Base-by-base conservation (phyloP, 2,797 vertebrate species). In the Rhabdomys pumilio region DNA sequence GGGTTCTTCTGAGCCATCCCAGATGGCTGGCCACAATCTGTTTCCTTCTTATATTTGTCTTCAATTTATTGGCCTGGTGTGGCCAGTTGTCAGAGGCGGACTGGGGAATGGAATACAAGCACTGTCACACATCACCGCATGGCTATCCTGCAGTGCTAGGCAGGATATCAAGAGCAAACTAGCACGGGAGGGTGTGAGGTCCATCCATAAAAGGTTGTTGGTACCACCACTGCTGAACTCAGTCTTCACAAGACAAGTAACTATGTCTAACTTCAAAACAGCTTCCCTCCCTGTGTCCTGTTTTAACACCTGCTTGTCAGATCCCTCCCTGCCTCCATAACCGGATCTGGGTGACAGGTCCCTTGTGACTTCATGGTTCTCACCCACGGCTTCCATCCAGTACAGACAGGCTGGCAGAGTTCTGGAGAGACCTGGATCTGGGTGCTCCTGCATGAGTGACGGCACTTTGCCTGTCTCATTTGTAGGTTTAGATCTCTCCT, bases 21-120 rank as follows among this genome's bases (percentile, higher is more conserved):
- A 11, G 11, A 17, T 20, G 2, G 67, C 1, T 14, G 61, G 29
- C n/a, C 19, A 3, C 0, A 13, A 14, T 7, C 0, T 0, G 59
- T 34, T 17, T 53, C 65, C 79, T 17, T 38, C 13, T n/a, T n/a
- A n/a, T n/a, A n/a, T n/a, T n/a, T n/a, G n/a, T n/a, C n/a, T n/a
- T n/a, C n/a, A n/a, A n/a, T n/a, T n/a, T n/a, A n/a, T n/a, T n/a
- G 3, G 11, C n/a, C 76, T 6, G 50, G 20, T 47, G 1, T 0
- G 9, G 69, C 3, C 0, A 15, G 4, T 26, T 2, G 14, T 8
- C 31, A 2, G 41, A 17, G 67, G 65, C 41, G 57, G 0, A 1
- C n/a, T 3, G 2, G 14, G 72, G 22, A 20, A 44, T 0, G 13
- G 67, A 38, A 3, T 41, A 2, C 0, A 22, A 0, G 12, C 57